Evolutionary conservation across 2,888 invertebrate genomes (phyloP).

Genomic region (Ectemnius lituratus): DNA sequence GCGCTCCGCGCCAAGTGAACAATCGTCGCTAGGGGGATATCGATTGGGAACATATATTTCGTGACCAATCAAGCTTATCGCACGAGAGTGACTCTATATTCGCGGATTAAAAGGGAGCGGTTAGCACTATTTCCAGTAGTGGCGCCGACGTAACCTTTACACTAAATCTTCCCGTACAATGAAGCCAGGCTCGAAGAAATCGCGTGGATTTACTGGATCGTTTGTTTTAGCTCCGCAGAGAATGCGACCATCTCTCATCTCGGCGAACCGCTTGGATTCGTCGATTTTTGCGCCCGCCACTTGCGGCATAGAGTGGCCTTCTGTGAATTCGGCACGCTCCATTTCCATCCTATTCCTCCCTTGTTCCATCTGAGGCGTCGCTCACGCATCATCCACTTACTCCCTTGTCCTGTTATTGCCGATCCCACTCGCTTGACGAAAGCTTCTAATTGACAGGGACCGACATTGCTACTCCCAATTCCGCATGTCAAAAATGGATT

Average conservation of each 20-base stretch:
- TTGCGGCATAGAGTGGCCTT: slow-evolving; percentile 48
- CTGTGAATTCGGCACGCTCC: slow-evolving; percentile 50
- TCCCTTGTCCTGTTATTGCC: slow-evolving; percentile 11
- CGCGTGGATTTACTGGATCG: slow-evolving; percentile 56
- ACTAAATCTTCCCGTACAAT: slow-evolving; percentile 42
- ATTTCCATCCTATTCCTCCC: slow-evolving; percentile 52
- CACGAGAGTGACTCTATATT: slow-evolving; percentile 20
- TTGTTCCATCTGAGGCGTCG: slow-evolving; percentile 36
- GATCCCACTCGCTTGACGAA: slow-evolving; percentile 16
- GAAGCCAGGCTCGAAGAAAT: slow-evolving; percentile 49
- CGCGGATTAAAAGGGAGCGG: slow-evolving; percentile 25
- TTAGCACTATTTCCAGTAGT: slow-evolving; percentile 33
- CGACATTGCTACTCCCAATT: no score
- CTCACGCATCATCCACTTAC: slow-evolving; percentile 4
- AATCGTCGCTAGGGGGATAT: slow-evolving; percentile 5
- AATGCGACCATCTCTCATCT: slow-evolving; percentile 55
- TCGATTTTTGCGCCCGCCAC: slow-evolving; percentile 41
- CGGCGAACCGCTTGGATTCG: slow-evolving; percentile 32
- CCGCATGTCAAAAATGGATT: no score
- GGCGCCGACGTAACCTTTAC: slow-evolving; percentile 45
- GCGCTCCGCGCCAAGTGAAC: no score
- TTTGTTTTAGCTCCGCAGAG: slow-evolving; percentile 49
- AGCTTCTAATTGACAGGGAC: no score
- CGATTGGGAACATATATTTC: slow-evolving; percentile 1
- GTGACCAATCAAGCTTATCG: no score